Conservation (phyloP, 1,140 invertebrate species). For the Drosophila santomea region DNA sequence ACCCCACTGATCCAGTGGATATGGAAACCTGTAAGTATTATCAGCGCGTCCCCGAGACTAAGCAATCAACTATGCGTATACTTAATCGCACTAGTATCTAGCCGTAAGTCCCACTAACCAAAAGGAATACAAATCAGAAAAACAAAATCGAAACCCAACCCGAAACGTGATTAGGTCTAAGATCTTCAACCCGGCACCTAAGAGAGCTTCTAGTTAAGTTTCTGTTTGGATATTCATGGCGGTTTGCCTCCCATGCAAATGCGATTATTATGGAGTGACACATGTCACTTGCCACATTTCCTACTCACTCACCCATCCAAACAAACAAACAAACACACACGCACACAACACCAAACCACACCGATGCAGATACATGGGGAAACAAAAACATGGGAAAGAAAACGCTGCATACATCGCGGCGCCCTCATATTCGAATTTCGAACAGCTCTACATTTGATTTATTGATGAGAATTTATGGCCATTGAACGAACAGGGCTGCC, state of each 20-base stretch:
- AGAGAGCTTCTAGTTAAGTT: slow-evolving; percentile 74
- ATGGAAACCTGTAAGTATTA: slow-evolving; percentile 74
- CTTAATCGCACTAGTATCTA: slow-evolving; percentile 65
- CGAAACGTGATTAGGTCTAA: slow-evolving; percentile 79
- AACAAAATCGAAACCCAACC: slow-evolving; percentile 36
- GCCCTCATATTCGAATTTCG: slow-evolving; percentile 20
- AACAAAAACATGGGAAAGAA: slow-evolving; percentile 3
- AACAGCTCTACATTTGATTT: slow-evolving; percentile 69
- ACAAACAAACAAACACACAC: slow-evolving; percentile 10
- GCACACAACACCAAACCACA: slow-evolving; percentile 15
- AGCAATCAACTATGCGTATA: slow-evolving; percentile 68
- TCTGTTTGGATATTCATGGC: slow-evolving; percentile 55
- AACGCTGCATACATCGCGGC: slow-evolving; percentile 27
- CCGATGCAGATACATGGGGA: background rate
- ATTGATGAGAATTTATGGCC: slow-evolving; percentile 75
- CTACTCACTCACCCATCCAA: slow-evolving; percentile 7
- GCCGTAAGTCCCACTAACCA: slow-evolving; percentile 24
- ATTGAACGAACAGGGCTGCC: slow-evolving; percentile 54
- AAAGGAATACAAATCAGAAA: slow-evolving; percentile 7
- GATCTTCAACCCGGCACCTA: slow-evolving; percentile 63
- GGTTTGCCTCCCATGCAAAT: slow-evolving; percentile 50
- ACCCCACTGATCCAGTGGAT: slow-evolving; percentile 4
- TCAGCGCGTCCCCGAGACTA: slow-evolving; percentile 52
- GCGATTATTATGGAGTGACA: slow-evolving; percentile 56
- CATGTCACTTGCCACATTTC: slow-evolving; percentile 50